These are phyloP conservation scores for Lithobates pipiens DNA, from an alignment of 2,797 vertebrate genomes.

Conservation along the genomic window DNA sequence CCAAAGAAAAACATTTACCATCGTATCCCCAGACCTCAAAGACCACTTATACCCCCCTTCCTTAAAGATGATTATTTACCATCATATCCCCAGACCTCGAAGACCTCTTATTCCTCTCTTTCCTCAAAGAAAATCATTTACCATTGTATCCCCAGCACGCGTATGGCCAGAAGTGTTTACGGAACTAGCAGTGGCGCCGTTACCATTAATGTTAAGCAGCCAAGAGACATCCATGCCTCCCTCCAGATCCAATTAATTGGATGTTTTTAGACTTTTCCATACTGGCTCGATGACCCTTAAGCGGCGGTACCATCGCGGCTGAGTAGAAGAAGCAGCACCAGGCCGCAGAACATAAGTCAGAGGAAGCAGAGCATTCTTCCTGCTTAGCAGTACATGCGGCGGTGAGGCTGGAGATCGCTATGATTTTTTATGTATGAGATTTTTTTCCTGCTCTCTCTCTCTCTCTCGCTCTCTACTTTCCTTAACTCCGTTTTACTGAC, in stretches of 20 bases:
- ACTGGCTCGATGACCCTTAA: constrained; percentile 36
- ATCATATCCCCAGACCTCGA: background rate
- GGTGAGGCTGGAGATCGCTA: background rate
- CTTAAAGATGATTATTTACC: background rate
- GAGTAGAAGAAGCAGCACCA: background rate
- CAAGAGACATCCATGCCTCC: background rate
- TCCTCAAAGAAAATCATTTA: background rate
- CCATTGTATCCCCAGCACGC: background rate
- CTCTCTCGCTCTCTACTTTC: background rate
- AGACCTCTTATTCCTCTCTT: background rate
- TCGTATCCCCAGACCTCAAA: no score
- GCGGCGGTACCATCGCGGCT: background rate
- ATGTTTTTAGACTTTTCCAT: constrained; percentile 1
- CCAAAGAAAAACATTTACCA: no score
- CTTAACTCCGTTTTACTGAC: constrained; percentile 36
- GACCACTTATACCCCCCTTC: no score
- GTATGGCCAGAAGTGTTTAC: background rate
- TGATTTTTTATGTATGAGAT: constrained; percentile 46
- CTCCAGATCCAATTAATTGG: constrained; percentile 36
- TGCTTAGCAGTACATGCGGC: background rate
- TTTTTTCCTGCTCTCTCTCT: background rate
- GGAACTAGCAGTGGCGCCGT: background rate
- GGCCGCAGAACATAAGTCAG: background rate
- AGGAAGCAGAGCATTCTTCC: background rate
- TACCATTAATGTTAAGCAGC: background rate